A percentile compares a stretch with the other conserved stretches of the same genome.
These are phyloP conservation scores for Portunus trituberculatus DNA, from an alignment of 1,140 invertebrate genomes.

Conservation along the genomic window DNA sequence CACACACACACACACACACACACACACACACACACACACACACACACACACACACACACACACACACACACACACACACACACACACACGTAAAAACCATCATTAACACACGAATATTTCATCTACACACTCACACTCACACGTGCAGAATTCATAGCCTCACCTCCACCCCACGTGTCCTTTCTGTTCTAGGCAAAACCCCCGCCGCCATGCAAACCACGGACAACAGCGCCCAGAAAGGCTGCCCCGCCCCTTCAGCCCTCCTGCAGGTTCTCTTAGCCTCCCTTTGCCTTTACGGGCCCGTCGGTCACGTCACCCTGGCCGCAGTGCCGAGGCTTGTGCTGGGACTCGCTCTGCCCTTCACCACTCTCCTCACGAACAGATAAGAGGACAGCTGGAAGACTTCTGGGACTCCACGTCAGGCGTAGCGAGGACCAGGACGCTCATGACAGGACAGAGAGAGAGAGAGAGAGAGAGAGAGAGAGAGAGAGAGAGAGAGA, in stretches of 20 bases:
- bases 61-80: not conserved
- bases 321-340: not conserved
- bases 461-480: not conserved
- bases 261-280: not conserved
- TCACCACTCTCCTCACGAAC: constrained; percentile 37
- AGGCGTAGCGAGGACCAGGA: not conserved
- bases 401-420: not conserved
- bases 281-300: not conserved
- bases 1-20: too few relatives aligned
- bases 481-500: not conserved
- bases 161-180: not conserved
- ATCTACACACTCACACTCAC: not conserved
- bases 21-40: not conserved
- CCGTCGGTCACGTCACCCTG: not conserved
- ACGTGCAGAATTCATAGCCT: not conserved
- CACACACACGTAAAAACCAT: not conserved
- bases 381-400: constrained; percentile 50
- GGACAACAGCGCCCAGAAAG: constrained; percentile 23
- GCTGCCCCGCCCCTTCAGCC: not conserved
- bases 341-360: not conserved
- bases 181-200: constrained; percentile 41
- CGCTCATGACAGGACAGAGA: not conserved
- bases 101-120: not conserved
- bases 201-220: constrained; percentile 67
- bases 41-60: not conserved